Conservation (phyloP, 2,888 invertebrate species). For the Clostera curtula region DNA sequence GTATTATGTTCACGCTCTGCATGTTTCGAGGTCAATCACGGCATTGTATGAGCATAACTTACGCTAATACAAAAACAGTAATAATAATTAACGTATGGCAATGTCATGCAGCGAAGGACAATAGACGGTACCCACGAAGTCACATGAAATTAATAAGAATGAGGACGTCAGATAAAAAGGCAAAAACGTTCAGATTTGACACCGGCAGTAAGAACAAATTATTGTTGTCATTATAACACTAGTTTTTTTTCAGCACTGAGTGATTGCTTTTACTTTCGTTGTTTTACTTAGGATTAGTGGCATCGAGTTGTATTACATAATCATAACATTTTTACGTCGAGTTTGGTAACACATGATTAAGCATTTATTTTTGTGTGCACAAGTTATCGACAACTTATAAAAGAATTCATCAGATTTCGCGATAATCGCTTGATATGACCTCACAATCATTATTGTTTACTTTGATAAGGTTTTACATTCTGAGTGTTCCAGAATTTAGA, state of each 20-base stretch:
- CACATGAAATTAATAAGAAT: conserved; percentile 78
- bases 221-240: conserved; percentile 20
- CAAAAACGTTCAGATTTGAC: conserved; percentile 76
- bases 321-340: no score
- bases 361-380: no score
- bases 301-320: no score
- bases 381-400: no score
- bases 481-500: no score
- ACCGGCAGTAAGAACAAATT: conserved; percentile 72
- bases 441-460: no score
- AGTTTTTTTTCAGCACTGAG: conserved; percentile 43
- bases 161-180: conserved; percentile 73
- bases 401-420: no score
- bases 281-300: no score
- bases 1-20: conserved; percentile 1
- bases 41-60: conserved; percentile 9
- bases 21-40: conserved; percentile 9
- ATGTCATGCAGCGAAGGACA: conserved; percentile 59
- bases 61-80: conserved; percentile 5
- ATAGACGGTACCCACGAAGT: conserved; percentile 71
- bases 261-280: conserved; percentile 35
- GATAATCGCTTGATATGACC: no score
- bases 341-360: no score
- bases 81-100: conserved; percentile 23
- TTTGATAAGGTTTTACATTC: no score